Evolutionary conservation across 2,888 invertebrate genomes (phyloP).

Genomic region (Ormyrus pomaceus): DNA sequence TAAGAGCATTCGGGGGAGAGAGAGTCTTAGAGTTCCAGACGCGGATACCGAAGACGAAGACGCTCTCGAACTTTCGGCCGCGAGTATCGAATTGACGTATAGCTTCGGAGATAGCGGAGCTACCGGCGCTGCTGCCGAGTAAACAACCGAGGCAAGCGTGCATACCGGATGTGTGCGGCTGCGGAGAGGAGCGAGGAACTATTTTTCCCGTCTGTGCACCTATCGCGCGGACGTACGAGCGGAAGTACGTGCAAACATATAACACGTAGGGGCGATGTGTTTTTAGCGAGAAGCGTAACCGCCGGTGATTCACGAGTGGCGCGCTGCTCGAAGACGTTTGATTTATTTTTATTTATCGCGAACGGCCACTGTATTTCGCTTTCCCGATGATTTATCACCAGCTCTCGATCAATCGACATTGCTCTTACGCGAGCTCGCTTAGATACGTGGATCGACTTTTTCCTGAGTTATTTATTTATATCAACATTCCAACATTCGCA

Average conservation of each 20-base stretch:
- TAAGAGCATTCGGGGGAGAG: constrained; percentile 11
- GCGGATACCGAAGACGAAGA: constrained; percentile 53
- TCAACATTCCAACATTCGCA: too few species aligned
- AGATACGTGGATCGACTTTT: too few species aligned
- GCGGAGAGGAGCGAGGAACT: constrained; percentile 25
- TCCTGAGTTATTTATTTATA: too few species aligned
- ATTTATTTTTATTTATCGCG: constrained; percentile 43
- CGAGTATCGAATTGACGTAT: constrained; percentile 73
- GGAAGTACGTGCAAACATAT: constrained; percentile 28
- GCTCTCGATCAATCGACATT: not conserved
- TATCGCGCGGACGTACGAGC: too few species aligned
- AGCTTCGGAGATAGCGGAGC: constrained; percentile 67
- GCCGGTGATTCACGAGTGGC: constrained; percentile 32
- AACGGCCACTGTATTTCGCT: constrained; percentile 4
- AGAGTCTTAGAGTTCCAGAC: constrained; percentile 55
- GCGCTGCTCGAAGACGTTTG: not conserved
- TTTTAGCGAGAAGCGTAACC: constrained; percentile 32
- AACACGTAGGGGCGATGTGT: constrained; percentile 27
- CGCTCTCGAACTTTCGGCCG: constrained; percentile 28
- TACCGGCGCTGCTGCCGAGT: constrained; percentile 59
- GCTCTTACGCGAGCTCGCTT: not conserved
- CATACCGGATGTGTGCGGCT: constrained; percentile 19
- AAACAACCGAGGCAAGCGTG: constrained; percentile 70
- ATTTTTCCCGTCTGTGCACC: constrained; percentile 29
- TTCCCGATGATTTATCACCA: constrained; percentile 27